Percentiles rank a stretch among this genome's conserved stretches.
Conservation (phyloP, 2,113 vertebrate genomes). For the Pterocles orientalis region DNA sequence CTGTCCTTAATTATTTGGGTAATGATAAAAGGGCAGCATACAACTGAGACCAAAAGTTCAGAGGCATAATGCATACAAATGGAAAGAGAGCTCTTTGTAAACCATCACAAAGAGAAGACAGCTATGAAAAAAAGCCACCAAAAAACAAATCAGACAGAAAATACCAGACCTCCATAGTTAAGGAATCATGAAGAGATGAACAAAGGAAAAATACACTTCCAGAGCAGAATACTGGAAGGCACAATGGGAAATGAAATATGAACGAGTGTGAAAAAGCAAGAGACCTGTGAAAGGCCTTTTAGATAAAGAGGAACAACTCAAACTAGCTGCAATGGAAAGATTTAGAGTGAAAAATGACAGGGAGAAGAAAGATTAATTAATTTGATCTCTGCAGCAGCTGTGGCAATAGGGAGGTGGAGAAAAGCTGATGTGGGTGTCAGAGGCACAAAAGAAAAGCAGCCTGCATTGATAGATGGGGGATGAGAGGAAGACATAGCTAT, state of each 20-base stretch:
- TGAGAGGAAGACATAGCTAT: not conserved
- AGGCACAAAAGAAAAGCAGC: not conserved
- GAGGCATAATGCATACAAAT: not conserved
- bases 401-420: not conserved
- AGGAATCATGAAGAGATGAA: not conserved
- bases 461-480: not conserved
- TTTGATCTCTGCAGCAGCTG: not conserved
- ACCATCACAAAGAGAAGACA: not conserved
- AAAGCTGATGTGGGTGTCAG: not conserved
- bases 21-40: not conserved
- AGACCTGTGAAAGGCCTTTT: not conserved
- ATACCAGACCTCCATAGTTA: not conserved
- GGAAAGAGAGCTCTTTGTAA: not conserved
- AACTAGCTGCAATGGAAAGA: not conserved
- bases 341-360: not conserved
- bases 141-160: not conserved
- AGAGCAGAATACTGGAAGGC: not conserved
- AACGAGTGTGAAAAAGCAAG: not conserved
- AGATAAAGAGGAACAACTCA: not conserved
- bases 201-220: not conserved
- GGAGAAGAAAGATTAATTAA: not conserved
- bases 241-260: not conserved
- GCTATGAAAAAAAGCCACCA: not conserved
- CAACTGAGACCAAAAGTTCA: not conserved
- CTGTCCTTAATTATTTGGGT: not conserved